Conservation (phyloP, 2,888 invertebrate genomes). For the Diogma glabrata region DNA sequence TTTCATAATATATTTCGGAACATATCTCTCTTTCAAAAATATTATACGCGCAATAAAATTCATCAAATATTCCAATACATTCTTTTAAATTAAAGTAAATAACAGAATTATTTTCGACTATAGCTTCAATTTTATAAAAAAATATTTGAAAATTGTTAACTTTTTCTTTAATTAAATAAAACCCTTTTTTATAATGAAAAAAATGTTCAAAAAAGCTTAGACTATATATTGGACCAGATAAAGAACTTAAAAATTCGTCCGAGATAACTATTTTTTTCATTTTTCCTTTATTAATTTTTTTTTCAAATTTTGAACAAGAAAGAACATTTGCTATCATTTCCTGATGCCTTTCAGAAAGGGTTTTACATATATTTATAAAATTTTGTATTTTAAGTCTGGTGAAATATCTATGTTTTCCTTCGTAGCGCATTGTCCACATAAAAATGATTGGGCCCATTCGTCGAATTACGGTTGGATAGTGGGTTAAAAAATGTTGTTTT, state of each 20-base stretch:
- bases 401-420: constrained; percentile 18
- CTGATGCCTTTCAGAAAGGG: background rate
- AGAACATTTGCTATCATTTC: background rate
- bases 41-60: background rate
- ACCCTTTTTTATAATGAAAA: background rate
- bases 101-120: too few relatives aligned
- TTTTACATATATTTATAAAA: background rate
- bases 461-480: constrained; percentile 17
- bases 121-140: too few relatives aligned
- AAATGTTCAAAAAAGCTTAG: background rate
- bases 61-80: too few relatives aligned
- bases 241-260: background rate
- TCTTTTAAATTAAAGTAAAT: too few relatives aligned
- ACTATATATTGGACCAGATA: background rate
- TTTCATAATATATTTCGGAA: background rate
- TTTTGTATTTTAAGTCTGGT: background rate
- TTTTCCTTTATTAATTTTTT: background rate
- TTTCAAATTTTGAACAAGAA: background rate
- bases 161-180: background rate
- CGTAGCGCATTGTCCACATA: constrained; percentile 19
- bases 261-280: background rate
- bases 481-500: constrained; percentile 17
- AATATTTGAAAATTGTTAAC: background rate
- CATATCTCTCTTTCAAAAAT: background rate
- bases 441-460: constrained; percentile 16